A percentile compares a stretch with the other conserved stretches of the same genome.
These are phyloP conservation scores for Lophochroa leadbeateri DNA, from an alignment of 2,113 vertebrate genomes.

Conservation along the genomic window DNA sequence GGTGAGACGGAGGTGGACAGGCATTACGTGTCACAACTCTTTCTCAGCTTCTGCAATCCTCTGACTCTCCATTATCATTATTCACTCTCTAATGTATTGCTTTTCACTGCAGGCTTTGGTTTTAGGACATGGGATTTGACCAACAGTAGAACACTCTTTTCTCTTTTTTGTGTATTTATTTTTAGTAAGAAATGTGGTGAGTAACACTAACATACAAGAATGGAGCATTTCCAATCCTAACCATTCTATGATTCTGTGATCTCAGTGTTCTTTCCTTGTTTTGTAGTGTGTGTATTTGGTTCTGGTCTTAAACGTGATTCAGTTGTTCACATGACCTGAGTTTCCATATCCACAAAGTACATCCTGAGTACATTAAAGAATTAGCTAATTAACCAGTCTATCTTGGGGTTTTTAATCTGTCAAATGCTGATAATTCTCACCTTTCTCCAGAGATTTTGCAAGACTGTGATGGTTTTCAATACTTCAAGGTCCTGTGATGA, in stretches of 20 bases:
- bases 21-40: neutral
- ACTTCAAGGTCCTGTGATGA: neutral
- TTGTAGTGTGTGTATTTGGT: neutral
- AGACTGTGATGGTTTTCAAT: neutral
- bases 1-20: conserved; percentile 69
- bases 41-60: neutral
- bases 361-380: neutral
- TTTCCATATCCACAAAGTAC: neutral
- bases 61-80: neutral
- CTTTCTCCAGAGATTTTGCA: neutral
- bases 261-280: neutral
- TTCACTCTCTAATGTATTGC: neutral
- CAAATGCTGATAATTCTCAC: neutral
- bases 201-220: neutral
- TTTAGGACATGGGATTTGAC: neutral
- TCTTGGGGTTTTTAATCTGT: neutral
- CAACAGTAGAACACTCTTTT: neutral
- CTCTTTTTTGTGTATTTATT: neutral
- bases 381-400: neutral
- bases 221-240: neutral
- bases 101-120: neutral
- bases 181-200: neutral
- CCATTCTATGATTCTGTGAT: neutral
- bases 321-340: neutral
- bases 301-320: neutral